These are phyloP conservation scores for Ptilonorhynchus violaceus DNA, from an alignment of 2,113 vertebrate species.

Conservation along the genomic window DNA sequence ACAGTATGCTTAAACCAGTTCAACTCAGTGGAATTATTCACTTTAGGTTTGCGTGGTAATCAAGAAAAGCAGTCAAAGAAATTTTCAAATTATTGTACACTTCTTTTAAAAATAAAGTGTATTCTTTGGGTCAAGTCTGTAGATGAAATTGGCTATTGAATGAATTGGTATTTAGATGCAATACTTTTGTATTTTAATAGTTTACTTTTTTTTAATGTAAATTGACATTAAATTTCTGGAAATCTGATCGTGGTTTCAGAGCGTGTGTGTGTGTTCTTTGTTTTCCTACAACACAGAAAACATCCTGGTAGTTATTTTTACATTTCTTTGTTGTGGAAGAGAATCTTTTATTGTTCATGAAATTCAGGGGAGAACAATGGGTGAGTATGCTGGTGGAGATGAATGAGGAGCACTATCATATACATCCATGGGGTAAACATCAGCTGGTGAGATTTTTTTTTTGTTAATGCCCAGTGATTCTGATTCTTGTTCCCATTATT, in stretches of 20 bases:
- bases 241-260: not conserved
- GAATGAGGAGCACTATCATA: not conserved
- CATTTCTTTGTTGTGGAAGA: not conserved
- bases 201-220: not conserved
- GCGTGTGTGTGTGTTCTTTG: not conserved
- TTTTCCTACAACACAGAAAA: not conserved
- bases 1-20: not conserved
- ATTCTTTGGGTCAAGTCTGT: not conserved
- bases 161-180: no score
- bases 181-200: not conserved
- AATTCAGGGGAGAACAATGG: not conserved
- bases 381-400: not conserved
- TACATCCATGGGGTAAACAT: not conserved
- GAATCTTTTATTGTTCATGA: slow-evolving; percentile 27
- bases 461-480: not conserved
- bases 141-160: not conserved
- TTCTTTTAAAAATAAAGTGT: not conserved
- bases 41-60: not conserved
- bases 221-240: not conserved
- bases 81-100: not conserved
- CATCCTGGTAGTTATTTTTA: not conserved
- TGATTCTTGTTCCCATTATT: not conserved
- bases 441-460: not conserved
- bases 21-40: not conserved
- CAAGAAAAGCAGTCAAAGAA: not conserved